Percentiles rank a stretch among this genome's conserved stretches.
Evolutionary conservation across 1,140 invertebrate species (phyloP).

Genomic region (Vanessa atalanta): DNA sequence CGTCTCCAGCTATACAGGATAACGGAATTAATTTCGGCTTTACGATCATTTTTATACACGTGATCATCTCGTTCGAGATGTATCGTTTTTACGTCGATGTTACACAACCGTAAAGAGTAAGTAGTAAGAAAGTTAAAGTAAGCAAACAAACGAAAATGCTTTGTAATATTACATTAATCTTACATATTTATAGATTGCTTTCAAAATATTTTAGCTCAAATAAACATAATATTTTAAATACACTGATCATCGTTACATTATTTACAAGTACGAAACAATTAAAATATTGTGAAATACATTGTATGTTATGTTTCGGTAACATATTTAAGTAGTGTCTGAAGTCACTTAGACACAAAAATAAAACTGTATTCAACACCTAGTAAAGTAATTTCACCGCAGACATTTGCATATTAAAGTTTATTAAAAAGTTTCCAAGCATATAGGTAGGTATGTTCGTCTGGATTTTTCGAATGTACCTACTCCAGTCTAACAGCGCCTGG

Average conservation of each 20-base stretch:
- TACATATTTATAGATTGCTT: neutral
- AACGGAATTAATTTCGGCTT: slow-evolving; percentile 21
- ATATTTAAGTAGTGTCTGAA: no score
- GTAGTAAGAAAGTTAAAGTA: neutral
- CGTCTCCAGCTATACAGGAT: slow-evolving; percentile 1
- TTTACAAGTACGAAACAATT: no score
- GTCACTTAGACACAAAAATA: no score
- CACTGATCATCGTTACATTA: no score
- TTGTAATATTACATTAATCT: neutral
- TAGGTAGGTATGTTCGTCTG: slow-evolving; percentile 6
- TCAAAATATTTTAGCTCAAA: neutral
- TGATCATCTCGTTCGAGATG: slow-evolving; percentile 15
- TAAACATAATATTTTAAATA: neutral
- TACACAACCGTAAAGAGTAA: neutral
- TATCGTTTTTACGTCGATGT: slow-evolving; percentile 21
- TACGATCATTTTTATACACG: slow-evolving; percentile 8
- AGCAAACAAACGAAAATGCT: slow-evolving; percentile 7
- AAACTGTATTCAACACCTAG: no score
- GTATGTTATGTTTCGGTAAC: no score
- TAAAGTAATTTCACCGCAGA: no score
- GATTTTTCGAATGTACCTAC: slow-evolving; percentile 21
- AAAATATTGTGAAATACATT: no score
- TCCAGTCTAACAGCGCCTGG: slow-evolving; percentile 27
- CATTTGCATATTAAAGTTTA: neutral
- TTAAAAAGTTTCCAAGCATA: neutral